Conservation (phyloP, 2,888 invertebrate genomes). For the Lymantria dispar region DNA sequence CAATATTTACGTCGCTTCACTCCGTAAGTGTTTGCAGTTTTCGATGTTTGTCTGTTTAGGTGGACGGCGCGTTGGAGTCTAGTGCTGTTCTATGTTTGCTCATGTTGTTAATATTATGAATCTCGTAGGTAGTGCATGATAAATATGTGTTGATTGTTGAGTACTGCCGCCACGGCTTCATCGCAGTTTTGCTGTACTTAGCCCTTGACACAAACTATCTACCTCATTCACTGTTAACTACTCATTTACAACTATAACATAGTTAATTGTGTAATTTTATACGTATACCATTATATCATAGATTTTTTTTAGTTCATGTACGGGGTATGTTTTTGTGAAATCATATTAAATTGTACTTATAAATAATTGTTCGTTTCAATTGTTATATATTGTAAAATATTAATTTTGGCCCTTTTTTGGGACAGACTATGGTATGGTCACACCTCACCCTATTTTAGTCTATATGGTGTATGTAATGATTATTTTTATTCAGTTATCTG, state of each 20-base stretch:
- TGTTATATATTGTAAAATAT: conserved; percentile 12
- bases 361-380: conserved; percentile 76
- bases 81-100: conserved; percentile 45
- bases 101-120: conserved; percentile 58
- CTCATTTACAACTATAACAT: conserved; percentile 64
- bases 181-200: conserved; percentile 33
- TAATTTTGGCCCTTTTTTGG: too few species aligned
- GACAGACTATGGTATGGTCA: too few species aligned
- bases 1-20: conserved; percentile 34
- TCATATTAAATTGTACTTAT: conserved; percentile 81
- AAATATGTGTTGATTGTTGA: conserved; percentile 39
- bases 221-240: conserved; percentile 71
- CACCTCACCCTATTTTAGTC: neutral
- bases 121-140: conserved; percentile 58
- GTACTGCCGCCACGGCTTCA: conserved; percentile 61
- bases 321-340: conserved; percentile 79
- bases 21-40: conserved; percentile 17
- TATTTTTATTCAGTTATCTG: conserved; percentile 37
- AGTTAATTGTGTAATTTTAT: conserved; percentile 74
- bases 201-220: conserved; percentile 50
- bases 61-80: conserved; percentile 24
- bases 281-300: conserved; percentile 74
- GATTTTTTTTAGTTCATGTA: conserved; percentile 73
- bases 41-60: conserved; percentile 34
- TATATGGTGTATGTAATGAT: neutral